These are phyloP conservation scores for Ovis aries DNA, from an alignment of 2,113 vertebrate species.

Conservation along the genomic window DNA sequence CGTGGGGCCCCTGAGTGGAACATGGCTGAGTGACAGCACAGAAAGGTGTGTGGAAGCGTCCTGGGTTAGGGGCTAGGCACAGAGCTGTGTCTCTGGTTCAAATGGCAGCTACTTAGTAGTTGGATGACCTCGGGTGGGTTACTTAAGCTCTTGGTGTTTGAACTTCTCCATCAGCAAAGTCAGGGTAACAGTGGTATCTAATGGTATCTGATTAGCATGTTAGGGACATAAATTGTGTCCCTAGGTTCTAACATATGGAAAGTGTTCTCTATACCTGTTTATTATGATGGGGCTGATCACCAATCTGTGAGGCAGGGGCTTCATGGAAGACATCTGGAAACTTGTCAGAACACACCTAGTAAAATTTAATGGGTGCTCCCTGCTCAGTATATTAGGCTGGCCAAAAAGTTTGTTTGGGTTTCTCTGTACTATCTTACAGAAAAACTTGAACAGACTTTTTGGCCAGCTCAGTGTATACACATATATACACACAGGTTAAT, in stretches of 20 bases:
- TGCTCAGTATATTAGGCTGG: neutral
- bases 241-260: neutral
- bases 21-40: neutral
- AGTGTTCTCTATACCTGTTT: neutral
- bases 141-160: neutral
- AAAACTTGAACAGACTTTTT: neutral
- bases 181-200: neutral
- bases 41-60: neutral
- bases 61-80: neutral
- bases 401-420: neutral
- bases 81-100: neutral
- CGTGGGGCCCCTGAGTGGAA: accelerated
- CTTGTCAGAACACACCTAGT: neutral
- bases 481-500: neutral
- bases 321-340: neutral
- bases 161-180: neutral
- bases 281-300: neutral
- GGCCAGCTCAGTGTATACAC: neutral
- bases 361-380: neutral
- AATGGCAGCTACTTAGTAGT: neutral
- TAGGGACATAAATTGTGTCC: neutral
- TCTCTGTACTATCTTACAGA: neutral
- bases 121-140: neutral
- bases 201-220: neutral
- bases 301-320: no score